phyloP scores from a whole-genome alignment of 2,113 vertebrate genomes.

The Talpa occidentalis region DNA sequence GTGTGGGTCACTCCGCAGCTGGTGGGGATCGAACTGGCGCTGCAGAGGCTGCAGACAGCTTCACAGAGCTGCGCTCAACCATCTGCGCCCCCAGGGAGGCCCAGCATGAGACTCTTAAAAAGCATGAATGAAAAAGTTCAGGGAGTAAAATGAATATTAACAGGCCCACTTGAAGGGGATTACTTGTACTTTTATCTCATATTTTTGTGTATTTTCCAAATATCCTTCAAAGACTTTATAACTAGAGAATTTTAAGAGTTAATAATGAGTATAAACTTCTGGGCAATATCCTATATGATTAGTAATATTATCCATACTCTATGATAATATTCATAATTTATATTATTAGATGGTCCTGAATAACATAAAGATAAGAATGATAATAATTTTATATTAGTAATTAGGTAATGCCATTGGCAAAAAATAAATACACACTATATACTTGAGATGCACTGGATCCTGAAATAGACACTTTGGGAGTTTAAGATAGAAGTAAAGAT shows the following conservation, averaged over 20 bases:
- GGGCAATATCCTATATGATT: background rate
- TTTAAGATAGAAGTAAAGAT: background rate
- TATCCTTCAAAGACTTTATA: constrained; percentile 13
- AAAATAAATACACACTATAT: background rate
- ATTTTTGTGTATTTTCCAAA: background rate
- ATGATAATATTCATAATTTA: background rate
- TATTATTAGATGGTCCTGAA: background rate
- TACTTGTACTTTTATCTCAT: background rate
- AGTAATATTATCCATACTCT: background rate
- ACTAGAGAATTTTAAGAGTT: background rate
- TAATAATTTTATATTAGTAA: background rate
- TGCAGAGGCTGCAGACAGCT: no score
- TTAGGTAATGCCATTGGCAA: background rate
- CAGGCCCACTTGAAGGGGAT: background rate
- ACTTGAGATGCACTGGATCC: background rate
- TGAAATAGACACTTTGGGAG: background rate
- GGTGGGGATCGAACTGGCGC: no score
- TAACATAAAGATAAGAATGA: background rate
- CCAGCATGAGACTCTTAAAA: background rate
- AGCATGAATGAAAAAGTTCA: background rate
- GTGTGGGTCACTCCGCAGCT: no score
- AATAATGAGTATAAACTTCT: background rate
- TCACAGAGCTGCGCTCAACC: no score
- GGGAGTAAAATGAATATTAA: background rate
- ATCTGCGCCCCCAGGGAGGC: no score